A percentile compares a stretch with the other conserved stretches of the same genome.
Evolutionary conservation across 2,113 vertebrate genomes (phyloP).

Genomic region (Mustela nigripes): DNA sequence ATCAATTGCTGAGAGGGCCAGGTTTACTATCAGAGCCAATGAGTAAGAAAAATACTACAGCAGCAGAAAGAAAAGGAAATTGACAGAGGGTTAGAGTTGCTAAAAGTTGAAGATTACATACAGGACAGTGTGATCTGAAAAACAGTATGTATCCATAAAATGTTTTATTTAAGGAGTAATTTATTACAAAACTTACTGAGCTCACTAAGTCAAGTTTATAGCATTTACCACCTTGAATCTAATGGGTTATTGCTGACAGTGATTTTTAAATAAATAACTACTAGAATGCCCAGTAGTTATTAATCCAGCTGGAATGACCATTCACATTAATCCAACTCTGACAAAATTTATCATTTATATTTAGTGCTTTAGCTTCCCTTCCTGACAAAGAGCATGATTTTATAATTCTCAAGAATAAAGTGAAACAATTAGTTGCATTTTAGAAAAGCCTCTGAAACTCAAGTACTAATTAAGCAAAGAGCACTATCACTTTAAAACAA

Average conservation of each 20-base stretch:
- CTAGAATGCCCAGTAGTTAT: background rate
- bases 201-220: background rate
- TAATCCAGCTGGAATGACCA: conserved; percentile 28
- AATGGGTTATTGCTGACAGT: background rate
- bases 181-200: background rate
- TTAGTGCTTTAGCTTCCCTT: conserved; percentile 15
- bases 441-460: conserved; percentile 61
- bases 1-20: conserved; percentile 96
- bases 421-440: conserved; percentile 51
- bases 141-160: conserved; percentile 16
- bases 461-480: conserved; percentile 52
- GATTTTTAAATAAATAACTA: conserved; percentile 34
- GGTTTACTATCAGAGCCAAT: conserved; percentile 93
- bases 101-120: conserved; percentile 59
- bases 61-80: conserved; percentile 67
- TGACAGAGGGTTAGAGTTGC: conserved; percentile 65
- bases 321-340: conserved; percentile 44
- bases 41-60: conserved; percentile 93
- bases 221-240: conserved; percentile 49
- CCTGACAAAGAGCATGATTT: conserved; percentile 21
- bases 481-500: conserved; percentile 43
- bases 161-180: conserved; percentile 17
- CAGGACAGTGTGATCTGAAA: conserved; percentile 20
- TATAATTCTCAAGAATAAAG: conserved; percentile 1
- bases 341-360: background rate